Evolutionary conservation across 1,140 invertebrate species (phyloP).

Genomic region (Orchestia grillus): DNA sequence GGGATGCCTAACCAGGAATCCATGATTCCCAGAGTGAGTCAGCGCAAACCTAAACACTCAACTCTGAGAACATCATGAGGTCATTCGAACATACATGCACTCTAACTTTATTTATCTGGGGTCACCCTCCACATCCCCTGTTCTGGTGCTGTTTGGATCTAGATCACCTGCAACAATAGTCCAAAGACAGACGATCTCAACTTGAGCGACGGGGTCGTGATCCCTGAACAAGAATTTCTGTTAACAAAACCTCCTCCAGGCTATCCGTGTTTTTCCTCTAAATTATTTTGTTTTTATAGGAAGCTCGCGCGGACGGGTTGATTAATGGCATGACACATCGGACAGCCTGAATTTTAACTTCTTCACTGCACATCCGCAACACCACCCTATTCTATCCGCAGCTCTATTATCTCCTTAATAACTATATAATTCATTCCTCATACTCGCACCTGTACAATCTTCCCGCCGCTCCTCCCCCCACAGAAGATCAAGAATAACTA

Average conservation of each 20-base stretch:
- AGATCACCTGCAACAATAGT: slow-evolving; percentile 34
- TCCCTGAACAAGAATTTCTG: not conserved
- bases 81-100: not conserved
- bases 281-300: not conserved
- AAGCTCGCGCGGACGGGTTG: not conserved
- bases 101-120: not conserved
- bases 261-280: not conserved
- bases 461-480: too few relatives aligned
- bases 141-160: not conserved
- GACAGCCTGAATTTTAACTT: not conserved
- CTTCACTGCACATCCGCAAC: not conserved
- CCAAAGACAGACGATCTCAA: slow-evolving; percentile 9
- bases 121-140: not conserved
- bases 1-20: too few relatives aligned
- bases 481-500: too few relatives aligned
- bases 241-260: not conserved
- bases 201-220: slow-evolving; percentile 5
- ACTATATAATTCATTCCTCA: too few relatives aligned
- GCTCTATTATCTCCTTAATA: too few relatives aligned
- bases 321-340: not conserved
- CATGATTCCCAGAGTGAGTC: not conserved
- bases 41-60: too few relatives aligned
- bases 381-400: not conserved
- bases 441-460: too few relatives aligned
- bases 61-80: not conserved